Conservation (phyloP, 2,888 invertebrate species). For the Notocelia uddmanniana region DNA sequence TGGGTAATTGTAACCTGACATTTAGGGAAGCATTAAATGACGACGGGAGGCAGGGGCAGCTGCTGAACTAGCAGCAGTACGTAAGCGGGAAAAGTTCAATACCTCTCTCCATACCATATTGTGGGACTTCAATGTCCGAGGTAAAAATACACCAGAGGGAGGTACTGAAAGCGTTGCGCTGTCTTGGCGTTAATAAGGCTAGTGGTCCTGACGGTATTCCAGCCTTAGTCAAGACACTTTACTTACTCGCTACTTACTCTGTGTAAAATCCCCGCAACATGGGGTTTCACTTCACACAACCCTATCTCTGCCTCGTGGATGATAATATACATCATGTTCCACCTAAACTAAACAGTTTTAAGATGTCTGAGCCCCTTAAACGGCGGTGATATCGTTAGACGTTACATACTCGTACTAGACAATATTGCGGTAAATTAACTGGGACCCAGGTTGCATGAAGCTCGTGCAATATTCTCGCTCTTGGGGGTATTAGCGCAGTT, state of each 20-base stretch:
- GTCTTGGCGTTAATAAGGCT: no score
- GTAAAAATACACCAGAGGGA: no score
- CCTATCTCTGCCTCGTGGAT: neutral
- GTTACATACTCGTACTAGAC: constrained; percentile 51
- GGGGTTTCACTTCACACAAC: neutral
- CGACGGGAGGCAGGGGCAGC: no score
- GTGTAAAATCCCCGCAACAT: neutral
- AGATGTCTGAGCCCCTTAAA: constrained; percentile 23
- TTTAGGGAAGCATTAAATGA: no score
- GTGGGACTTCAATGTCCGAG: no score
- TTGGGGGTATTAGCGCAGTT: constrained; percentile 23
- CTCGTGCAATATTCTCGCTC: constrained; percentile 35
- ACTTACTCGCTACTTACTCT: neutral
- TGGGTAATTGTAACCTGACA: no score
- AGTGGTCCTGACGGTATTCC: no score
- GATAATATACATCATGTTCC: constrained; percentile 14
- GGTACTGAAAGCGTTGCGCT: no score
- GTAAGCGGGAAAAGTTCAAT: no score
- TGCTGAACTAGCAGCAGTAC: no score
- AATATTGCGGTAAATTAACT: constrained; percentile 52
- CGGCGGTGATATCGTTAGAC: constrained; percentile 54
- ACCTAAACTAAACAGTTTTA: constrained; percentile 33
- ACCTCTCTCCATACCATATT: no score
- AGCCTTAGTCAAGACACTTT: neutral
- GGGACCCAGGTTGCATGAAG: constrained; percentile 47